Evolutionary conservation across 2,888 invertebrate genomes (phyloP), one percentile per base, ranked within the genome.

Genomic region (Drosophila gaucha): DNA sequence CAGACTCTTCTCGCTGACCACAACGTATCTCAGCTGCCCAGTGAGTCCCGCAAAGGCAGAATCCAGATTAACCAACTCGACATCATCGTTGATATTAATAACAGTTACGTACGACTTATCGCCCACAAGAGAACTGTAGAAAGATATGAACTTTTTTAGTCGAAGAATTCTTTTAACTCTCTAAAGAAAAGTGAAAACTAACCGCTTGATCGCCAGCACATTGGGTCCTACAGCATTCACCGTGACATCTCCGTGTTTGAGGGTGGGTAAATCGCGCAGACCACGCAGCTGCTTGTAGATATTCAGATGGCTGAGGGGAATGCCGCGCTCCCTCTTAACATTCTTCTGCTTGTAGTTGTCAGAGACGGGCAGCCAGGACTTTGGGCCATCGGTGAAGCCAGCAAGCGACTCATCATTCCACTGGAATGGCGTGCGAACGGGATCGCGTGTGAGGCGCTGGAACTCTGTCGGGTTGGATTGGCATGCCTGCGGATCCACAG

Each of bases 381-480:
- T 60, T 0, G 65, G n/a, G 2, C 72, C 88, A 0, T 35, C 74
- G 6, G 90, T 89, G 54, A 92, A 92, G 3, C 92, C 26, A 67
- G 90, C 39, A 67, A 92, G 93, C 0, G 74, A 84, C 0, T 90
- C 88, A 49, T 90, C 85, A 78, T 92, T 92, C 95, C 95, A 95
- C 71, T 94, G 95, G 90, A 93, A 94, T 0, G 95, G 95, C 0
- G 94, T 94, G 46, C 95, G 92, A 35, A 91, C 92, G 0, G 94
- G 92, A 89, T 96, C 96, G 5, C 96, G 90, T 0, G 94, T 93
- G 12, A 91, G 92, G 44, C 92, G 86, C 69, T 92, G 91, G 88
- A 94, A 95, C 63, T 93, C 92, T 1, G 93, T 69, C 0, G 93
- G 93, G 69, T 94, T 95, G 0, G 94, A 93, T 80, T 94, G 94